Evolutionary conservation across 2,888 invertebrate species (phyloP).

Genomic region (Eristalis arbustorum): DNA sequence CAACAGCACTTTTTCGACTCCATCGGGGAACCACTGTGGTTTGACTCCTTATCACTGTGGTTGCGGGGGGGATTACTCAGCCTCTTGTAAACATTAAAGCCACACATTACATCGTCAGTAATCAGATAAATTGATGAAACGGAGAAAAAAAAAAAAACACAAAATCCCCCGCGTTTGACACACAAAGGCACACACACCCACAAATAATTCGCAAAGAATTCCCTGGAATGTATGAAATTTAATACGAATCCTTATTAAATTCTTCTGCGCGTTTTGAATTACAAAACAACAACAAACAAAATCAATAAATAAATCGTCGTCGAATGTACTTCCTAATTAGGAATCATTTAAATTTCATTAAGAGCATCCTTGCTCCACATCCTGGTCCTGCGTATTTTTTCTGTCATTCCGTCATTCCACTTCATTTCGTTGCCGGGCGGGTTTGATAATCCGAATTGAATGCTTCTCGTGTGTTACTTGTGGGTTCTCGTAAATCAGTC

Average conservation of each 20-base stretch:
- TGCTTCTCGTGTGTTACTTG: constrained; percentile 17
- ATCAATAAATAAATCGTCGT: constrained; percentile 14
- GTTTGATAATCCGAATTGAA: background rate
- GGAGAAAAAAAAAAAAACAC: background rate
- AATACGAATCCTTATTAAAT: constrained; percentile 16
- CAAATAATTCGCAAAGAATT: background rate
- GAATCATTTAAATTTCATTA: constrained; percentile 18
- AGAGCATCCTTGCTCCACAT: background rate
- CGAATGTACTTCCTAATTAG: constrained; percentile 26
- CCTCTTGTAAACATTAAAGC: background rate
- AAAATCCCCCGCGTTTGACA: background rate
- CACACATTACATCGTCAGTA: background rate
- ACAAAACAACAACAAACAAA: background rate
- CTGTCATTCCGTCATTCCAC: constrained; percentile 1
- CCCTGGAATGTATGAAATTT: background rate
- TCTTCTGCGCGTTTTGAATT: background rate
- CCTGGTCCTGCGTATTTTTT: background rate
- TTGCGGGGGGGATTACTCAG: background rate
- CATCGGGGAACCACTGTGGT: background rate
- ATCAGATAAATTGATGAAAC: background rate
- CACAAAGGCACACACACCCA: background rate
- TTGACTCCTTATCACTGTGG: too few relatives aligned
- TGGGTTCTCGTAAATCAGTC: background rate
- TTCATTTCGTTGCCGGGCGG: background rate
- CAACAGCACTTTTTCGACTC: too few relatives aligned